Evolutionary conservation across 2,113 vertebrate species (phyloP), one percentile per base, ranked within the genome.

Genomic region (Dicentrarchus labrax): DNA sequence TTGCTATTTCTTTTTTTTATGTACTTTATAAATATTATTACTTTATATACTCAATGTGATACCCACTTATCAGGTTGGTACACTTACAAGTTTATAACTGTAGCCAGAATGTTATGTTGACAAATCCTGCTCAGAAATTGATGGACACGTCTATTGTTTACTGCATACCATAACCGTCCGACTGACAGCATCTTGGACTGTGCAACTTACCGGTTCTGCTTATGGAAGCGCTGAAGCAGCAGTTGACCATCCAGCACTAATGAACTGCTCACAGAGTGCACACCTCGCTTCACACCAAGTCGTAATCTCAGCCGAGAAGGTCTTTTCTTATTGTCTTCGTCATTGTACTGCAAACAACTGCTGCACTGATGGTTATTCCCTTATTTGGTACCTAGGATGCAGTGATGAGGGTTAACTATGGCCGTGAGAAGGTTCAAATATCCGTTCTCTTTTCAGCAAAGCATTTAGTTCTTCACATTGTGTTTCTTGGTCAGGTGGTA

Each of bases 201-300:
- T 24, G 30, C 54, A 82, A 47, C 48, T 59, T 21, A 15, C 8
- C 8, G n/a, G 48, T 80, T 54, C 38, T 60, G 82, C 17, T 78
- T 8, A 21, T 73, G 72, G 53, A 86, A 82, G 80, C 8, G 74
- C 90, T 86, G 85, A 88, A 39, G 15, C 80, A 84, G 83, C 85
- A 82, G 61, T 67, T 78, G 51, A 86, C 53, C 82, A 30, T 62
- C 41, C 39, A 53, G 72, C 47, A 72, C 72, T 86, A 84, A 78
- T 84, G 86, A 85, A 69, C 84, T 72, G 76, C 57, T 71, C 67
- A 59, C 54, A 9, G 56, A 72, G 8, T 21, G 53, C 41, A 30
- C 47, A 54, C 66, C 61, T 76, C 78, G 8, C 48, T 61, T 85
- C 82, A 76, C 84, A 86, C 82, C 47, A 80, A 62, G 53, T 70